phyloP scores from a whole-genome alignment of 2,113 vertebrate genomes.

The Syngnathus scovelli region DNA sequence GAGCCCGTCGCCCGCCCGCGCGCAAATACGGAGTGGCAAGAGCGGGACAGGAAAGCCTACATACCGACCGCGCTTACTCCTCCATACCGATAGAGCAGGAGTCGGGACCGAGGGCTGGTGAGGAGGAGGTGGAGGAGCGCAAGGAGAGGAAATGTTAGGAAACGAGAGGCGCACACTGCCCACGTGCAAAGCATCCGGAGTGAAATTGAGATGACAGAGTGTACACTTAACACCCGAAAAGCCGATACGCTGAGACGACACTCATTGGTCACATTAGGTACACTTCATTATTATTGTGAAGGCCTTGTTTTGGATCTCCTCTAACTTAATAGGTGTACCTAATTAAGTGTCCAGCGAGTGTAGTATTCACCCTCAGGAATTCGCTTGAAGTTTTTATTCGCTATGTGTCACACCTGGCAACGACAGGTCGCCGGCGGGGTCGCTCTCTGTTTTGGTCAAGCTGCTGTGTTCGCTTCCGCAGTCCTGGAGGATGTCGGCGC shows the following conservation, averaged over 20 bases:
- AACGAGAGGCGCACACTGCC: conserved; percentile 38
- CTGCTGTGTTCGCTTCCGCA: conserved; percentile 76
- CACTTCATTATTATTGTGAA: neutral
- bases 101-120: conserved; percentile 86
- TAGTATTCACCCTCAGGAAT: neutral
- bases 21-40: conserved; percentile 6
- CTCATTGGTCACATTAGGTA: neutral
- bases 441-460: conserved; percentile 72
- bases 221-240: conserved; percentile 6
- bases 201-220: conserved; percentile 25
- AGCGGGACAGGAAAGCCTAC: conserved; percentile 69
- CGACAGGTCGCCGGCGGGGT: conserved; percentile 72
- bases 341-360: neutral
- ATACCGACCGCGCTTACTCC: conserved; percentile 89
- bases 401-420: conserved; percentile 72
- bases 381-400: neutral
- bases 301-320: neutral
- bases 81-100: conserved; percentile 93
- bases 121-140: conserved; percentile 57
- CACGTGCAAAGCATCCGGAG: conserved; percentile 42
- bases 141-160: conserved; percentile 45
- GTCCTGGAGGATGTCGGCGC: conserved; percentile 79
- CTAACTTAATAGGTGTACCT: no score
- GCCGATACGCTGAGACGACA: neutral
- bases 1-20: neutral